Conservation (phyloP, 2,797 vertebrate genomes). For the Forpus xanthops region DNA sequence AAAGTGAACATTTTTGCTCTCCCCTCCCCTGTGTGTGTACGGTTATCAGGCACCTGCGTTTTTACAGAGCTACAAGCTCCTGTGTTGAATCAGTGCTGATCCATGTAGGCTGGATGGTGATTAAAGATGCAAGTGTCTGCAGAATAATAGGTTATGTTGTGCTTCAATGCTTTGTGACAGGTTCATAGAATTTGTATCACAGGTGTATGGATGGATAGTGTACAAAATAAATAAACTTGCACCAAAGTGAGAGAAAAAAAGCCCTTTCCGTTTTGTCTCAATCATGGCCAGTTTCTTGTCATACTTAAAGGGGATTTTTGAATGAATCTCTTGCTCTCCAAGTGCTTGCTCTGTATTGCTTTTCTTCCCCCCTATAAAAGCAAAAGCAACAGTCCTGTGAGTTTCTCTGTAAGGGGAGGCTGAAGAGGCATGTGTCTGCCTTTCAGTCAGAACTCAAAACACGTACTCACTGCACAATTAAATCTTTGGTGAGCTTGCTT, state of each 20-base stretch:
- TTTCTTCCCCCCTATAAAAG: background rate
- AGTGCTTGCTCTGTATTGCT: background rate
- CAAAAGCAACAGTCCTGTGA: background rate
- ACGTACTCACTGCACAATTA: background rate
- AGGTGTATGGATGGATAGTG: conserved; percentile 84
- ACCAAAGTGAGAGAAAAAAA: conserved; percentile 76
- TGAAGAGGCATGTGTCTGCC: fast-evolving
- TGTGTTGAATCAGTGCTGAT: background rate
- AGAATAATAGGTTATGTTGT: conserved; percentile 70
- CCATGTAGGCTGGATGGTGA: conserved; percentile 35
- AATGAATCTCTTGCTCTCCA: conserved; percentile 3
- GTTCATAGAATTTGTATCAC: conserved; percentile 81
- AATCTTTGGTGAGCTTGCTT: conserved; percentile 28
- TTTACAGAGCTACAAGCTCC: conserved; percentile 16
- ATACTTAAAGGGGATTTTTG: background rate
- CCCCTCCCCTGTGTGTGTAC: background rate
- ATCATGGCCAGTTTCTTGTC: conserved; percentile 49
- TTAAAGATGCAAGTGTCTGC: conserved; percentile 69
- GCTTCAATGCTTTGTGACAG: conserved; percentile 79
- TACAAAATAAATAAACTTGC: conserved; percentile 85
- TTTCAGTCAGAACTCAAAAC: background rate
- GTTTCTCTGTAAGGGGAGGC: background rate
- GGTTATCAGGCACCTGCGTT: conserved; percentile 62
- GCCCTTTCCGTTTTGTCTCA: conserved; percentile 49
- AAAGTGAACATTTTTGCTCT: conserved; percentile 34